A percentile compares a stretch with the other conserved stretches of the same genome.
These are phyloP conservation scores for Ptychobarbus kaznakovi DNA, from an alignment of 2,797 vertebrate species.

Conservation along the genomic window DNA sequence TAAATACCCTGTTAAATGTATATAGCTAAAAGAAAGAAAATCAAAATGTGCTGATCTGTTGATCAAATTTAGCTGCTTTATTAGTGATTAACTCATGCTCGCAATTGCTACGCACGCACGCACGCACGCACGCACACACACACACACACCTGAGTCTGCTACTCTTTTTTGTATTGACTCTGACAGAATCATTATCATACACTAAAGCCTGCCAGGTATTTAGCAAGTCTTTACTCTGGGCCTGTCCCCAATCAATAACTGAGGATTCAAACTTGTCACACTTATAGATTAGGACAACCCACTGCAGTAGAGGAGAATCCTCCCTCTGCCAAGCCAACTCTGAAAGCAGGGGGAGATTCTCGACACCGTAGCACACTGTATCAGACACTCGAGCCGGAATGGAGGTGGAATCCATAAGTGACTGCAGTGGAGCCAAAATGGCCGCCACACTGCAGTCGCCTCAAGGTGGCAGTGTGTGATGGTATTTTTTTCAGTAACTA, in stretches of 20 bases:
- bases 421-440: conserved; percentile 47
- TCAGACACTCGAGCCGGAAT: conserved; percentile 12
- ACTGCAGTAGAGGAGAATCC: conserved; percentile 31
- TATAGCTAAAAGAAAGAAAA: not conserved
- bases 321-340: conserved; percentile 34
- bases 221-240: conserved; percentile 41
- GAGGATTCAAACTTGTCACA: conserved; percentile 41
- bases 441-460: conserved; percentile 18
- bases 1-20: not conserved
- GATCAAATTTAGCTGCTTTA: not conserved
- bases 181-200: conserved; percentile 31
- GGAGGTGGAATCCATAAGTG: conserved; percentile 30
- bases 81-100: conserved; percentile 19
- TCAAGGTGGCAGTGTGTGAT: conserved; percentile 40
- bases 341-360: conserved; percentile 32
- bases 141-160: not conserved
- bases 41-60: not conserved
- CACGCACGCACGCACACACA: not conserved
- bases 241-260: conserved; percentile 43
- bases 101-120: not conserved
- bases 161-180: conserved; percentile 29
- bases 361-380: conserved; percentile 8
- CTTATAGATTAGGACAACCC: conserved; percentile 49
- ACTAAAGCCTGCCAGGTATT: conserved; percentile 41
- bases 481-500: conserved; percentile 7